Base-by-base conservation (phyloP, 1,140 invertebrate species). In the Euwallacea fornicatus region DNA sequence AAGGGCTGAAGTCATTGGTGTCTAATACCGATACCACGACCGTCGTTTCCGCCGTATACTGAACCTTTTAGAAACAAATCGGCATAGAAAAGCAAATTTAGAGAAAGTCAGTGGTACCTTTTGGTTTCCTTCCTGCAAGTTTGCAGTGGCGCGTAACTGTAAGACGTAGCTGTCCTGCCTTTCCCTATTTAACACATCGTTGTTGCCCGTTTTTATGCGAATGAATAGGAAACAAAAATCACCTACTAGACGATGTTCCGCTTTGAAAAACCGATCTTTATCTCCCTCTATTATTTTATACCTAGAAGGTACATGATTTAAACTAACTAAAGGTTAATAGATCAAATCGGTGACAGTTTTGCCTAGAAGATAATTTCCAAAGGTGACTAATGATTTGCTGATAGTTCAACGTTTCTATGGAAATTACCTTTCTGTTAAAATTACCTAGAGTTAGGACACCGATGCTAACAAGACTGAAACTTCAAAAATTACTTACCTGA, bases 211-310 rank as follows among this genome's bases (percentile, higher is more conserved):
- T 78, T 92, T 87, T 69, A 93, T 97, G 74, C 95, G 85, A 66
- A 98, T 88, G 42, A 91, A 85, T 21, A 98, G 85, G 81, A 98
- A 98, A 82, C 91, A 95, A 85, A 97, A 98, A 83, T 98, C 93
- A 16, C 95, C 96, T 9, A 98, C 91, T 42, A 88, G 82, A 11
- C 88, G 84, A 63, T 94, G 90, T 80, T 97, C 95, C 0, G 93
- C 93, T 80, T 96, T 96, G 84, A 98, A 98, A 79, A 97, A 91
- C 78, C 93, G 92, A 67, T 94, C 90, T 41, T 88, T 87, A 82
- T 98, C 94, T 41, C 95, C 94, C 73, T 86, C 87, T 11, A 90
- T 84, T 80, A 98, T 96, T 75, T 90, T 90, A 81, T 89, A 95
- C 70, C 90, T 88, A 63, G 10, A 65, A 66, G n/a, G 60, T 9